Conservation (phyloP, 1,140 invertebrate genomes). For the Apis dorsata region DNA sequence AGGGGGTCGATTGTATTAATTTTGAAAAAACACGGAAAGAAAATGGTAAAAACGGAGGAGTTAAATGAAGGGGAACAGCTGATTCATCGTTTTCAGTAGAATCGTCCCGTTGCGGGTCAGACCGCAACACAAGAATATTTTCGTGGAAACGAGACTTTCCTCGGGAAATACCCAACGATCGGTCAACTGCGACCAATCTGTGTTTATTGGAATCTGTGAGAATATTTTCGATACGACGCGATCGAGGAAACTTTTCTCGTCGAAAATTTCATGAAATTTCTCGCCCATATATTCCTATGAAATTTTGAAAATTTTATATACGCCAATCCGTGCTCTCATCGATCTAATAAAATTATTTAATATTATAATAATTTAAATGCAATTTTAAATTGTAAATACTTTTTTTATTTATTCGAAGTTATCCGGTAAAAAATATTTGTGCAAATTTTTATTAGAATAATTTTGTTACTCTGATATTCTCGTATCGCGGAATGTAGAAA, state of each 20-base stretch:
- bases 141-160: background rate
- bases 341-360: background rate
- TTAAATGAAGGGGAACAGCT: background rate
- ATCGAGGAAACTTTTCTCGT: too few relatives aligned
- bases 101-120: background rate
- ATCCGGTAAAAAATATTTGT: too few relatives aligned
- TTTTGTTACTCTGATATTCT: too few relatives aligned
- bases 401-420: too few relatives aligned
- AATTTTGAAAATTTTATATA: accelerated
- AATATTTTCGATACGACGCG: background rate
- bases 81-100: background rate
- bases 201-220: background rate
- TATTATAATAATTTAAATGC: background rate
- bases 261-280: too few relatives aligned
- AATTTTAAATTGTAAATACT: too few relatives aligned
- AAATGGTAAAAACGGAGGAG: too few relatives aligned
- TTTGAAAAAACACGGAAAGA: background rate
- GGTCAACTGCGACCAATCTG: background rate
- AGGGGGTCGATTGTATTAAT: background rate
- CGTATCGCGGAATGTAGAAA: too few relatives aligned
- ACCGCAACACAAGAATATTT: background rate
- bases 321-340: background rate
- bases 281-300: too few relatives aligned
- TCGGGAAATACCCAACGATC: background rate
- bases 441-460: too few relatives aligned